A percentile compares a stretch with the other conserved stretches of the same genome.
Conservation (phyloP, 2,888 invertebrate species). For the Polylopha cassiicola region DNA sequence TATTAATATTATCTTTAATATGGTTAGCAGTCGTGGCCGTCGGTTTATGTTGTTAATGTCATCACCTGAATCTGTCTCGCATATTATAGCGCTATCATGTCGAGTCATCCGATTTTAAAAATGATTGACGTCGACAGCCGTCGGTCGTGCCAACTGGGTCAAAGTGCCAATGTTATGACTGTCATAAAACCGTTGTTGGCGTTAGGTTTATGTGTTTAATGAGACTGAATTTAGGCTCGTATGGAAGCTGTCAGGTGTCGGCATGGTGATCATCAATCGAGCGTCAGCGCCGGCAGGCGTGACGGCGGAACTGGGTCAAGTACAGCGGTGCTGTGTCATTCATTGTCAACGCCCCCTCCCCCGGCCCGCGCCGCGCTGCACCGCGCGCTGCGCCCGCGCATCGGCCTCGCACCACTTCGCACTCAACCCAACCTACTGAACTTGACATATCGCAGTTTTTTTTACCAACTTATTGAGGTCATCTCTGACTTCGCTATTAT, state of each 20-base stretch:
- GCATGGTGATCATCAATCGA: conserved; percentile 16
- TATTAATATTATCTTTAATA: no score
- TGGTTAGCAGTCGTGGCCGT: no score
- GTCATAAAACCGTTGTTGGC: conserved; percentile 46
- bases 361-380: conserved; percentile 30
- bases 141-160: conserved; percentile 63
- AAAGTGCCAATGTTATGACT: conserved; percentile 67
- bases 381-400: conserved; percentile 45
- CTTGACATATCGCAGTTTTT: conserved; percentile 68
- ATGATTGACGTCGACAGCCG: conserved; percentile 59
- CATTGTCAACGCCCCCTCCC: conserved; percentile 60
- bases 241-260: conserved; percentile 16
- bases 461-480: conserved; percentile 51
- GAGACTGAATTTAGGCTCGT: conserved; percentile 36
- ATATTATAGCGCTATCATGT: conserved; percentile 28
- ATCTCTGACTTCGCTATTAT: conserved; percentile 13
- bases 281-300: conserved; percentile 44
- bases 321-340: conserved; percentile 75
- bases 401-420: conserved; percentile 49
- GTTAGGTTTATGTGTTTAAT: conserved; percentile 35
- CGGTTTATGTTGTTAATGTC: no score
- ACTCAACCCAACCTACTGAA: conserved; percentile 55
- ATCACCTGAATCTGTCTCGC: conserved; percentile 39
- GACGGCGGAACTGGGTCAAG: conserved; percentile 73
- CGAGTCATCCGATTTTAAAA: conserved; percentile 37